Percentiles rank a stretch among this genome's conserved stretches.
phyloP scores from a whole-genome alignment of 2,888 invertebrate genomes.

The Lymantria dispar region DNA sequence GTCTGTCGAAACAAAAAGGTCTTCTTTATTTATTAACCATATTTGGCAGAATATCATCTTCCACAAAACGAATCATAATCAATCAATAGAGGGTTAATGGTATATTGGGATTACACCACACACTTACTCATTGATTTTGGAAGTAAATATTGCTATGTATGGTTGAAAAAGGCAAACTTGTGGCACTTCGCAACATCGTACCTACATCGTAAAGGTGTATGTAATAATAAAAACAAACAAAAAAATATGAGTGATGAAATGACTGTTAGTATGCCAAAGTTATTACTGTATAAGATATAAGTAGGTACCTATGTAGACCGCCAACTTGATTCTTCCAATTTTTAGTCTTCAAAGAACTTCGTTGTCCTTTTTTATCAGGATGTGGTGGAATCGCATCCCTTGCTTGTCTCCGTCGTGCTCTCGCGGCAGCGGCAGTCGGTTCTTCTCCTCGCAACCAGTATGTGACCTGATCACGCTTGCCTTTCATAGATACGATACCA shows the following conservation, averaged over 20 bases:
- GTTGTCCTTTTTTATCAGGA: conserved; percentile 50
- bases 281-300: not conserved
- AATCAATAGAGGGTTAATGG: too few species aligned
- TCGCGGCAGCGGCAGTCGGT: conserved; percentile 76
- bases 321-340: conserved; percentile 79
- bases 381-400: conserved; percentile 70
- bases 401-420: conserved; percentile 71
- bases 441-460: conserved; percentile 93
- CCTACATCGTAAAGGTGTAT: too few species aligned
- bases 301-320: conserved; percentile 66
- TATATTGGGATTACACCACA: too few species aligned
- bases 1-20: too few species aligned
- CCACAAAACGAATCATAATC: too few species aligned
- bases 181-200: too few species aligned
- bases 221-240: not conserved
- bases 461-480: conserved; percentile 90
- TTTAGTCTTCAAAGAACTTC: conserved; percentile 86
- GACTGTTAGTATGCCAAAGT: not conserved
- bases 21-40: too few species aligned
- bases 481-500: conserved; percentile 90
- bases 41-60: too few species aligned
- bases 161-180: too few species aligned
- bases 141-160: too few species aligned
- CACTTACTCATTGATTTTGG: too few species aligned
- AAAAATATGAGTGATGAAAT: not conserved